These are phyloP conservation scores for Penaeus vannamei DNA, from an alignment of 1,140 invertebrate species.

Conservation along the genomic window DNA sequence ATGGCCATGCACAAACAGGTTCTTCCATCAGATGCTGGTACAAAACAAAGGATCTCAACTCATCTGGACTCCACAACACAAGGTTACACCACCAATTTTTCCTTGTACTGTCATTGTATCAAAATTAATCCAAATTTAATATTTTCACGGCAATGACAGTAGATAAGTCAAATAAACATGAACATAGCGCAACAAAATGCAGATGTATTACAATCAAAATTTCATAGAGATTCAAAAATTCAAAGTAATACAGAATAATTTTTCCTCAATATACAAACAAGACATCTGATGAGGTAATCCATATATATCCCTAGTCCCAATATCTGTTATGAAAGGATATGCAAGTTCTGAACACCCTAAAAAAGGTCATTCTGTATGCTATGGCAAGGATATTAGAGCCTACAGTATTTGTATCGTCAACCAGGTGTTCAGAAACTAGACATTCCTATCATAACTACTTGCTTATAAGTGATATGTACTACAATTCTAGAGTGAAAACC, in stretches of 20 bases:
- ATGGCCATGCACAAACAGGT: too few relatives aligned
- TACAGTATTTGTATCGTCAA: neutral
- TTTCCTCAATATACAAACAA: slow-evolving; percentile 57
- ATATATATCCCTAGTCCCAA: slow-evolving; percentile 24
- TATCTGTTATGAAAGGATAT: slow-evolving; percentile 27
- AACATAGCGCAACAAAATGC: slow-evolving; percentile 28
- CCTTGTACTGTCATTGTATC: slow-evolving; percentile 34
- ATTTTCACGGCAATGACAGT: slow-evolving; percentile 23
- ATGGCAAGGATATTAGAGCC: slow-evolving; percentile 33
- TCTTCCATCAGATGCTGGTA: too few relatives aligned
- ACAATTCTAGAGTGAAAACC: slow-evolving; percentile 53
- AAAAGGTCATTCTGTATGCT: neutral
- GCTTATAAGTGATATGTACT: slow-evolving; percentile 62
- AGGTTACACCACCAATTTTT: slow-evolving; percentile 28
- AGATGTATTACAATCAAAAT: slow-evolving; percentile 39
- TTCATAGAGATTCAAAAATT: slow-evolving; percentile 44
- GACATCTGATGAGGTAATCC: slow-evolving; percentile 43
- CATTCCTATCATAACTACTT: slow-evolving; percentile 32
- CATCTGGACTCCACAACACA: slow-evolving; percentile 34
- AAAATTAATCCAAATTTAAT: slow-evolving; percentile 14
- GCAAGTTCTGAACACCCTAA: neutral
- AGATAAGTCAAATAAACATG: slow-evolving; percentile 25
- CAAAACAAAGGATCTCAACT: slow-evolving; percentile 5
- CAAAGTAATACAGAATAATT: neutral
- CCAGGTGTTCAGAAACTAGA: neutral